phyloP scores from a whole-genome alignment of 2,888 invertebrate species.

The Catocala nupta region DNA sequence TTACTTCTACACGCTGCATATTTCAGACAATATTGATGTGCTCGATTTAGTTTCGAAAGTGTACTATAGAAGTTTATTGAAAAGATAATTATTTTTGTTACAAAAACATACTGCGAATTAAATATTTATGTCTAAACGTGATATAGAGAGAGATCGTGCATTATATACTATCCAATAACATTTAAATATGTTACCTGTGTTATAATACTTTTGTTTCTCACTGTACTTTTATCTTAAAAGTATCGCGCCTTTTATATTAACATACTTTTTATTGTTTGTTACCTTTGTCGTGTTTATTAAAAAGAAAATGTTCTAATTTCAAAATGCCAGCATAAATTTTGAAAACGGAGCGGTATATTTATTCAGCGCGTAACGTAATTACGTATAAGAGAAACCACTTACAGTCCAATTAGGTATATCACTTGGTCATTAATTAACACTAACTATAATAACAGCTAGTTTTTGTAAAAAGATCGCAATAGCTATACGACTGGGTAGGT shows the following conservation, averaged over 20 bases:
- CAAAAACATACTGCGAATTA: slow-evolving; percentile 3
- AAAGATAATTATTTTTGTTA: background rate
- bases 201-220: too few species aligned
- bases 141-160: slow-evolving; percentile 3
- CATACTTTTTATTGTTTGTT: too few species aligned
- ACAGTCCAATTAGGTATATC: slow-evolving; percentile 40
- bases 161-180: slow-evolving; percentile 4
- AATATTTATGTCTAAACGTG: slow-evolving; percentile 4
- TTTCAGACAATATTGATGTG: background rate
- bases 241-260: too few species aligned
- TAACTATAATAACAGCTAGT: slow-evolving; percentile 31
- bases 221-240: too few species aligned
- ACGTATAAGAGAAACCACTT: slow-evolving; percentile 44
- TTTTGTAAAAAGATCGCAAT: slow-evolving; percentile 34
- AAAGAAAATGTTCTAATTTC: too few species aligned
- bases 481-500: slow-evolving; percentile 16
- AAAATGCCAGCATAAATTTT: background rate
- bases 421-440: slow-evolving; percentile 46
- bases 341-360: slow-evolving; percentile 8
- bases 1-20: background rate
- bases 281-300: too few species aligned
- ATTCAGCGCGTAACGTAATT: slow-evolving; percentile 21
- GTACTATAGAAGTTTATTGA: background rate
- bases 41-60: background rate
- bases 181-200: background rate